These are phyloP conservation scores for Drosophila putrida DNA, from an alignment of 2,888 invertebrate genomes.

Conservation along the genomic window DNA sequence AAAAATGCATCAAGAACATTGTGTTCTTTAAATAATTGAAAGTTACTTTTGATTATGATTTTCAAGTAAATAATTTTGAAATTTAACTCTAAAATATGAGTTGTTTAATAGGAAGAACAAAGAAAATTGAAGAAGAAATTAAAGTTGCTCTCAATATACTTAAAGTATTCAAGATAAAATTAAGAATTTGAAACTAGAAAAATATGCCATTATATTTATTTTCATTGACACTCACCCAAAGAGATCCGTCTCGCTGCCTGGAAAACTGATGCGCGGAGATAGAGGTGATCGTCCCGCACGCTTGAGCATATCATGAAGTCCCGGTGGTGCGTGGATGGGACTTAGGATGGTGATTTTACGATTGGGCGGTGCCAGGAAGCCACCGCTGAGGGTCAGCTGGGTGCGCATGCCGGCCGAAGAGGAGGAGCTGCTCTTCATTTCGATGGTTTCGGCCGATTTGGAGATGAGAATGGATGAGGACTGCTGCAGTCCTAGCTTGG, in stretches of 20 bases:
- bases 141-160: too few relatives aligned
- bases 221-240: slow-evolving; percentile 83
- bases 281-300: slow-evolving; percentile 84
- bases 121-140: too few relatives aligned
- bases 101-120: too few relatives aligned
- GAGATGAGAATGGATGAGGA: slow-evolving; percentile 85
- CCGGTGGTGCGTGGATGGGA: slow-evolving; percentile 89
- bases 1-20: too few relatives aligned
- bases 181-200: too few relatives aligned
- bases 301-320: slow-evolving; percentile 86
- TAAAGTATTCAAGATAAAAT: too few relatives aligned
- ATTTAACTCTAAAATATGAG: too few relatives aligned
- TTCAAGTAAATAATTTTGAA: too few relatives aligned
- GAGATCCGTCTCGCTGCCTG: slow-evolving; percentile 84
- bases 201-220: too few relatives aligned
- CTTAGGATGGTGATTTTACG: slow-evolving; percentile 92
- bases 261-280: slow-evolving; percentile 85
- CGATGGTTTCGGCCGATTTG: slow-evolving; percentile 85
- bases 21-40: too few relatives aligned
- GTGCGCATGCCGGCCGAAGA: slow-evolving; percentile 84
- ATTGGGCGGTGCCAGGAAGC: slow-evolving; percentile 85
- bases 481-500: slow-evolving; percentile 83
- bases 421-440: slow-evolving; percentile 83
- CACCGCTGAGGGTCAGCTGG: slow-evolving; percentile 84
- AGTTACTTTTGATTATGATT: too few relatives aligned